These are phyloP conservation scores for Cantharis flavilabris DNA, from an alignment of 2,888 invertebrate genomes.

Conservation along the genomic window DNA sequence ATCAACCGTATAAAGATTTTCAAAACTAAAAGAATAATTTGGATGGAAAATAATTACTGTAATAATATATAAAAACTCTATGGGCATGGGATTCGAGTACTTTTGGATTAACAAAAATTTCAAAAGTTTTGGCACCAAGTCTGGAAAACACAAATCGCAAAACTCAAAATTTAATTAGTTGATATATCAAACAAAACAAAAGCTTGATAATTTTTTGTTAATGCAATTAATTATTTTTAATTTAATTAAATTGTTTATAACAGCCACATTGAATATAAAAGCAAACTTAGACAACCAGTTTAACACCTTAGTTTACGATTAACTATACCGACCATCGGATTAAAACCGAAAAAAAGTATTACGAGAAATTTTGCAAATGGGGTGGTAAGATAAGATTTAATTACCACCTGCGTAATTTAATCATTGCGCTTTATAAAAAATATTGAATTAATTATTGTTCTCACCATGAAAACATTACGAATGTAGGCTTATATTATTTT, in stretches of 20 bases:
- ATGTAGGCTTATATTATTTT: not conserved
- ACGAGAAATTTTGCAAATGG: not conserved
- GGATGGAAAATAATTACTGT: not conserved
- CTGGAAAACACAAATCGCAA: not conserved
- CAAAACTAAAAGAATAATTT: not conserved
- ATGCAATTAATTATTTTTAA: not conserved
- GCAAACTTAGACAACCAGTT: not conserved
- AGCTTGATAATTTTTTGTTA: not conserved
- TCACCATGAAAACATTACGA: not conserved
- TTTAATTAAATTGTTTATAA: not conserved
- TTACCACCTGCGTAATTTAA: not conserved
- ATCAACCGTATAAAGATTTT: not conserved
- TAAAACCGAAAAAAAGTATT: not conserved
- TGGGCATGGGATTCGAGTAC: not conserved
- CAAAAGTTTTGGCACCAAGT: not conserved
- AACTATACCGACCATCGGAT: not conserved
- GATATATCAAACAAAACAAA: not conserved
- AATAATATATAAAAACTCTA: not conserved
- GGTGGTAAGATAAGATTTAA: not conserved
- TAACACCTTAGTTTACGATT: not conserved
- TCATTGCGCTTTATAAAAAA: not conserved
- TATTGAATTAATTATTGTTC: not conserved
- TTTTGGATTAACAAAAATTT: not conserved
- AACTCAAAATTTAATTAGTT: not conserved
- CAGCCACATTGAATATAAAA: not conserved